Base-by-base conservation (phyloP, 2,888 invertebrate genomes). In the Ornithoptera priamus region DNA sequence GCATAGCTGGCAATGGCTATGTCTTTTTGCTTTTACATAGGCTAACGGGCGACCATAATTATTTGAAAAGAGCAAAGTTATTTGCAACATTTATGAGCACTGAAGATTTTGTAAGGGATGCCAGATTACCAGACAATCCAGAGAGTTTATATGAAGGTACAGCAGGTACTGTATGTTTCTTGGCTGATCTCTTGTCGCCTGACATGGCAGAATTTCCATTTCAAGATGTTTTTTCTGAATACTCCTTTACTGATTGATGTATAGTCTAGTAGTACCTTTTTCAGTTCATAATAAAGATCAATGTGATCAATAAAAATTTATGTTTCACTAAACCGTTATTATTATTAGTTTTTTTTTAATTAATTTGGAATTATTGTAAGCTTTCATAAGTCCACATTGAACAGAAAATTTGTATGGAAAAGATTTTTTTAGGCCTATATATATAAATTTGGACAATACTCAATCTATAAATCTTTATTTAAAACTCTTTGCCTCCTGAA, bases 141-240 rank as follows among this genome's bases (percentile, higher is more conserved):
- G 96, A 95, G 80, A 97, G 97, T 81, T 92, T 98, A 76, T 97
- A 95, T 85, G 98, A 98, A 88, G 98, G 98, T 1, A 93, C 95
- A 68, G 97, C 97, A 15, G 98, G 98, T 3, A 96, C 97, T 1
- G 95, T 96, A 12, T 98, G 97, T 80, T 98, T 94, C 83, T 87
- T 98, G 66, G 93, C 94, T 12, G 98, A 98, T 90, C 87, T 98
- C 1, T 85, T 96, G 1, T 87, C 94, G 64, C 97, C 97, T 8
- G 93, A 95, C 36, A 93, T 93, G 71, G 96, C 97, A 5, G 94
- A 94, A 79, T 98, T 97, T 85, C 98, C 98, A 0, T 97, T 98
- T 80, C 95, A 96, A 89, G 96, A 97, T 93, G 93, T 97, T 67
- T 95, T 94, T 86, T 80, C 83, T 68, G 75, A 73, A 70, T 84